These are phyloP conservation scores for Apotomis turbidana DNA, from an alignment of 2,888 invertebrate species.

Conservation along the genomic window DNA sequence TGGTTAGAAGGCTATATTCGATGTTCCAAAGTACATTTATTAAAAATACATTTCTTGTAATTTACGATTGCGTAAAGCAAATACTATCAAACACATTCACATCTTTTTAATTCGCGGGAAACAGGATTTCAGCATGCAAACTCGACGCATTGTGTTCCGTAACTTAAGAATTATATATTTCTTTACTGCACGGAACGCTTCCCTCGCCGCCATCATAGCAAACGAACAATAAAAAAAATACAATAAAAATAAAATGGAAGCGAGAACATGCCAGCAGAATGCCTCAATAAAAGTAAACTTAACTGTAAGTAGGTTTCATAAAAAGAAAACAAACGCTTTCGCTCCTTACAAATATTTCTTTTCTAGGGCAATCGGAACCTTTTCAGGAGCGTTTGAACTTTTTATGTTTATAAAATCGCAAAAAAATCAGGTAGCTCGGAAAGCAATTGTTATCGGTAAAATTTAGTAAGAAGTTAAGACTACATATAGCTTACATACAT, in stretches of 20 bases:
- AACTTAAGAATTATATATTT: slow-evolving; percentile 7
- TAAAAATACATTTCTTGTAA: too few species aligned
- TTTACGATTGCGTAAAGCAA: background rate
- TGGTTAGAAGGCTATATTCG: too few species aligned
- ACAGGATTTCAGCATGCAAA: background rate
- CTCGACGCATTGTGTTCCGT: background rate
- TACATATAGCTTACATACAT: too few species aligned
- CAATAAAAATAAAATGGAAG: slow-evolving; percentile 45
- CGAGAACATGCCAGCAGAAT: slow-evolving; percentile 51
- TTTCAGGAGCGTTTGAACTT: slow-evolving; percentile 51
- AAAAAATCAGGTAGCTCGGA: slow-evolving; percentile 4
- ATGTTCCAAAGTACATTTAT: too few species aligned
- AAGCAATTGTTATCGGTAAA: background rate
- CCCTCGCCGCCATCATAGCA: background rate
- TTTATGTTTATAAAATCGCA: slow-evolving; percentile 40
- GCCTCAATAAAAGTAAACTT: slow-evolving; percentile 59
- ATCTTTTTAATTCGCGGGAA: background rate
- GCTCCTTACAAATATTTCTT: slow-evolving; percentile 59
- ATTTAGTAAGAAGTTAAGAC: too few species aligned
- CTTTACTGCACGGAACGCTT: slow-evolving; percentile 6
- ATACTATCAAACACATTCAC: background rate
- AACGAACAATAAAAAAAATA: slow-evolving; percentile 31
- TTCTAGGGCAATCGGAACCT: slow-evolving; percentile 52
- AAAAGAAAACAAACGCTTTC: slow-evolving; percentile 59
- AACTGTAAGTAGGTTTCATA: slow-evolving; percentile 57